Base-by-base conservation (phyloP, 1,140 invertebrate species). In the Anadara kagoshimensis region DNA sequence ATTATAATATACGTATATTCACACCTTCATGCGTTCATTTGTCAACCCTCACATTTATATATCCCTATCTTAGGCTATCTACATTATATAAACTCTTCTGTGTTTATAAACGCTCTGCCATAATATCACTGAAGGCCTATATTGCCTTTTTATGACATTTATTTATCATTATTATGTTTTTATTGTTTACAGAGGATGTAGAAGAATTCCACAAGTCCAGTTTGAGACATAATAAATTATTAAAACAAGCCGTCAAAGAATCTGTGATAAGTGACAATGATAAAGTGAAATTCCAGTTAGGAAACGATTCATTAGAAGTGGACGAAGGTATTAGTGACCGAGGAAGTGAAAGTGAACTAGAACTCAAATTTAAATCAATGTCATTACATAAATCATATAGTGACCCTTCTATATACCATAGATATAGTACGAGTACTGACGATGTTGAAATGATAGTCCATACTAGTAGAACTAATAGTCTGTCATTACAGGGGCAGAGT, bases 401-500 rank as follows among this genome's bases (percentile, higher is more conserved):
- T 79, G 83, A 86, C 68, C 81, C 80, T 29, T 80, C 79, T 68
- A 70, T 86, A 47, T 85, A 82, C 75, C 81, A 79, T 57, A 82
- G 78, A 64, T 73, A 63, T 51, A 75, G 65, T 66, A 63, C 72
- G 5, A 62, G 56, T n/a, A 72, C 65, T 22, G 56, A 66, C 8
- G 69, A 70, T 43, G 79, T 79, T 12, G 78, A 80, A 29, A 3
- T 36, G 29, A 36, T 36, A 36, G 29, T 36, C 29, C 29, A 2
- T 36, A 36, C 29, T 36, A 78, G 78, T 43, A 64, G 78, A 45
- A 76, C 75, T 59, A 75, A 69, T 69, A 82, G 80, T 61, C 80
- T n/a, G n/a, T n/a, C 29, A 36, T 36, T 36, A 36, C 62, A 79
- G 10, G 78, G 78, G 5, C 76, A 72, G n/a, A 79, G 79, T 56